Evolutionary conservation across 1,140 invertebrate species (phyloP).

Genomic region (Melipona quadrifasciata): DNA sequence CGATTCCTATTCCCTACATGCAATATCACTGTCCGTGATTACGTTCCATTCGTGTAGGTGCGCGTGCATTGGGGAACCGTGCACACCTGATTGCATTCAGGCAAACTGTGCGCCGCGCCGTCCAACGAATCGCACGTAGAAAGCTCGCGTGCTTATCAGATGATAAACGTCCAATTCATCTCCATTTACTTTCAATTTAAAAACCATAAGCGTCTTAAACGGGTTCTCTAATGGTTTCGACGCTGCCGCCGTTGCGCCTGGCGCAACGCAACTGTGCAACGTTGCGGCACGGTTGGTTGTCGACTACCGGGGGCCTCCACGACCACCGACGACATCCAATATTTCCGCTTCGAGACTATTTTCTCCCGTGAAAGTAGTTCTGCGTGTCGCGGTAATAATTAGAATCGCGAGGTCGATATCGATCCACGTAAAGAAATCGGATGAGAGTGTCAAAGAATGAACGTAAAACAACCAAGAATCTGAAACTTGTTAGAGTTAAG

Average conservation of each 20-base stretch:
- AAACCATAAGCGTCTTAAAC: constrained; percentile 22
- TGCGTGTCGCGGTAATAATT: background rate
- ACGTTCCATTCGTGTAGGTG: constrained; percentile 24
- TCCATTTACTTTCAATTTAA: background rate
- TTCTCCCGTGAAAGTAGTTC: background rate
- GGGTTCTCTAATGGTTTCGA: background rate
- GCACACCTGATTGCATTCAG: constrained; percentile 51
- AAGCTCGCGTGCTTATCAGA: constrained; percentile 31
- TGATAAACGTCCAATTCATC: constrained; percentile 23
- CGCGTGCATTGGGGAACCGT: background rate
- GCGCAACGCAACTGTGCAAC: background rate
- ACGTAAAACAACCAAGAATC: constrained; percentile 58
- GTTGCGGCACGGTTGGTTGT: background rate
- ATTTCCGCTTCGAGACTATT: background rate
- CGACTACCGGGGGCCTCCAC: background rate
- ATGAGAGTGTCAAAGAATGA: constrained; percentile 52
- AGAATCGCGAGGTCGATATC: constrained; percentile 1
- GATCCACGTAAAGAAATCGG: constrained; percentile 35
- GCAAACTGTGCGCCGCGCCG: background rate
- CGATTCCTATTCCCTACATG: constrained; percentile 71
- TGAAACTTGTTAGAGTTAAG: background rate
- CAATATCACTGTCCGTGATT: constrained; percentile 63
- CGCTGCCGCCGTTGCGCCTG: background rate
- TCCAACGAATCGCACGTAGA: constrained; percentile 8
- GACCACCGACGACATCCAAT: too few species aligned